phyloP scores from a whole-genome alignment of 2,888 invertebrate species.

The Leptura quadrifasciata region DNA sequence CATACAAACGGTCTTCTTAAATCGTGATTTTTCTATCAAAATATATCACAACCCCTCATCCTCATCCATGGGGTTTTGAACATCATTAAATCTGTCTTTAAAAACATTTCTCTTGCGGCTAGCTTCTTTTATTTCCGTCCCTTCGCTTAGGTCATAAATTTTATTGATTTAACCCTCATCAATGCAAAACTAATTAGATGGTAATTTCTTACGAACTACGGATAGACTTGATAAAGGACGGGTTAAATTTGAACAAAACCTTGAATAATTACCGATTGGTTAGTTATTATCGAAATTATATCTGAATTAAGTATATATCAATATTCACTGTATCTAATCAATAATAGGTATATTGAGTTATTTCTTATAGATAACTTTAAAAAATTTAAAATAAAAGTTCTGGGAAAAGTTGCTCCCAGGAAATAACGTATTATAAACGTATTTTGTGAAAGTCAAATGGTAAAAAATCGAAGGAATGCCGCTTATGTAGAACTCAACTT shows the following conservation, averaged over 20 bases:
- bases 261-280: background rate
- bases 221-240: slow-evolving; percentile 3
- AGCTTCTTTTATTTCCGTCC: slow-evolving; percentile 5
- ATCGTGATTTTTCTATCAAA: slow-evolving; percentile 26
- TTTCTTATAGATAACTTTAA: too few species aligned
- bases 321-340: too few species aligned
- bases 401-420: too few species aligned
- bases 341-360: too few species aligned
- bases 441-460: too few species aligned
- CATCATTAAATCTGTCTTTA: slow-evolving; percentile 27
- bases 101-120: slow-evolving; percentile 5
- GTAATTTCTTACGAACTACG: slow-evolving; percentile 19
- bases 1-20: background rate
- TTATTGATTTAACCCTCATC: slow-evolving; percentile 30
- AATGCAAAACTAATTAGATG: slow-evolving; percentile 37
- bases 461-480: too few species aligned
- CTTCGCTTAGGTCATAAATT: slow-evolving; percentile 15
- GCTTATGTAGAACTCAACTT: too few species aligned
- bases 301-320: too few species aligned
- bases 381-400: too few species aligned
- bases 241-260: background rate
- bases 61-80: slow-evolving; percentile 16
- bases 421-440: too few species aligned
- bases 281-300: background rate
- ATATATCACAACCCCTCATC: slow-evolving; percentile 19